Conservation (phyloP, 2,113 vertebrate species). For the Pseudonaja textilis region DNA sequence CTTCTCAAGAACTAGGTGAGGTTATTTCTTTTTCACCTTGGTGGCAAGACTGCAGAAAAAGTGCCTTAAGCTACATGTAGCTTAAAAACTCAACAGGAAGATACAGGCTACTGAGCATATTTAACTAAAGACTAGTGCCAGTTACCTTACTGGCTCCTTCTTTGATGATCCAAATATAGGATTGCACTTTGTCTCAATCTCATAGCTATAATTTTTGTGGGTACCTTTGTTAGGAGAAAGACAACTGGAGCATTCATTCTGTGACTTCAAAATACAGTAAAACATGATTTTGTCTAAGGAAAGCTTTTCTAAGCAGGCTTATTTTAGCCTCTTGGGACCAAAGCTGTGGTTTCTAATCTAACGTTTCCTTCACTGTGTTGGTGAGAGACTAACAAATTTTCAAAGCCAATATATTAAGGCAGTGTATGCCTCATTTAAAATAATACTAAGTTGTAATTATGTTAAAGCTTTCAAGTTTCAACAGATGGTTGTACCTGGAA, state of each 20-base stretch:
- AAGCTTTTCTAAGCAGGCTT: constrained; percentile 3
- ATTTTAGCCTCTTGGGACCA: not conserved
- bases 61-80: not conserved
- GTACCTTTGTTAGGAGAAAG: not conserved
- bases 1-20: not conserved
- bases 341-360: not conserved
- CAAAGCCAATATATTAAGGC: constrained; percentile 11
- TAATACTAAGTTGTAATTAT: constrained; percentile 16
- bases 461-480: constrained; percentile 35
- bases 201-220: not conserved
- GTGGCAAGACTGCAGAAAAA: not conserved
- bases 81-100: not conserved
- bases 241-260: not conserved
- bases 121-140: not conserved
- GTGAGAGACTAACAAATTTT: constrained; percentile 14
- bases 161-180: not conserved
- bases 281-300: not conserved
- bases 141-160: not conserved
- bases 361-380: rapidly evolving
- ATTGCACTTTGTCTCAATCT: not conserved
- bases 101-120: not conserved
- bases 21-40: not conserved
- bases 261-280: not conserved
- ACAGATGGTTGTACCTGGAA: constrained; percentile 14
- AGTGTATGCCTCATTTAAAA: constrained; percentile 18